These are phyloP conservation scores for Zootoca vivipara DNA, from an alignment of 2,113 vertebrate species.

Conservation along the genomic window DNA sequence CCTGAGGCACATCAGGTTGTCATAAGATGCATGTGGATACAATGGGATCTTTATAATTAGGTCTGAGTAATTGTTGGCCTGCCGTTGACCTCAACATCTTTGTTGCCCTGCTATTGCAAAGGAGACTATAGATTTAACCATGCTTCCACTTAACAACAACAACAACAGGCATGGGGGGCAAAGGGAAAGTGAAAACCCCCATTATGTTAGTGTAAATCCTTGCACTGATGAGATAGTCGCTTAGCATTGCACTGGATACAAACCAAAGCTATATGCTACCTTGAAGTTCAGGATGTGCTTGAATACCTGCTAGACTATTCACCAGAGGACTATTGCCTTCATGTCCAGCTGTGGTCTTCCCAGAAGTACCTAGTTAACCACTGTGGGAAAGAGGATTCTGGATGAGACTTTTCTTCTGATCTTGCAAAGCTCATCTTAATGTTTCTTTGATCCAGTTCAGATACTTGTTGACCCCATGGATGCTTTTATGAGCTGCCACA, in stretches of 20 bases:
- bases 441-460: not conserved
- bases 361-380: not conserved
- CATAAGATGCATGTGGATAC: not conserved
- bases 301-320: not conserved
- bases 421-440: not conserved
- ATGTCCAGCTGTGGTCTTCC: not conserved
- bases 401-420: not conserved
- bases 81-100: not conserved
- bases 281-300: not conserved
- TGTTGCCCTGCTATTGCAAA: not conserved
- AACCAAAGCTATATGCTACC: no score
- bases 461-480: not conserved
- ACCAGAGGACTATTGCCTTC: not conserved
- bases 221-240: no score
- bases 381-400: not conserved
- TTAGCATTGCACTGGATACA: no score
- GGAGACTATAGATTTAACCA: not conserved
- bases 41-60: constrained; percentile 11
- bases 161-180: no score
- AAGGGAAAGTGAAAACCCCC: no score
- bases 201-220: no score
- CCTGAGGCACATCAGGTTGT: constrained; percentile 23
- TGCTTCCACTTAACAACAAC: not conserved
- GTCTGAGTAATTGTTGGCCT: not conserved
- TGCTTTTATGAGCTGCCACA: not conserved